Evolutionary conservation across 2,888 invertebrate genomes (phyloP), one percentile per base, ranked within the genome.

Genomic region (Dasysyrphus albostriatus): DNA sequence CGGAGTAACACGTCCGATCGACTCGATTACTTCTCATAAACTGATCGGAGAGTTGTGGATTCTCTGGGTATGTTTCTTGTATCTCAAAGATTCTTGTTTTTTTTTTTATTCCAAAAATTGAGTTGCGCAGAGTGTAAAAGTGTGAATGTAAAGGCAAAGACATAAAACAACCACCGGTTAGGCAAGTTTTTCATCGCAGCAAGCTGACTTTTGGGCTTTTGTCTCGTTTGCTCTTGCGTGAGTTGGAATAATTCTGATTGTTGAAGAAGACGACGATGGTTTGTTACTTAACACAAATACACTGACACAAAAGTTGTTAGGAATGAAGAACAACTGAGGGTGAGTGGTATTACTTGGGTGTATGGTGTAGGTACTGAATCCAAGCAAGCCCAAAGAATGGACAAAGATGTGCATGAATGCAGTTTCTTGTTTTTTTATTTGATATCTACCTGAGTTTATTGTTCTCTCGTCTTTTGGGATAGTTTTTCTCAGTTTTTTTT

Each of bases 21-120:
- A 89, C 89, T 91, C 89, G 90, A 91, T 90, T 90, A 90, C 91
- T 91, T 90, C 91, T 92, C 91, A 90, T 89, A 90, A 91, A 92
- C 91, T 92, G 92, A 92, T 91, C 87, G 67, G 75, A 87, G 87
- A 87, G 75, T 72, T 72, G 75, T 7, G 3, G 39, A 65, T 83
- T 87, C 83, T 83, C 70, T 87, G 63, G 75, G 59, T 87, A 79
- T 87, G 83, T 87, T 87, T 74, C 70, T 58, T 72, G 83, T 87
- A 87, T 87, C 83, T 87, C 59, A 87, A 70, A 82, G 74, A 85
- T 82, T 19, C 76, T 70, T n/a, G n/a, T n/a, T 85, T 85, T 81
- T 69, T 44, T 56, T 56, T 65, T 24, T 9, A 32, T 7, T 24
- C 67, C 19, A 19, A 39, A n/a, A 67, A 49, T 69, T 65, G 77